Evolutionary conservation across 2,797 vertebrate species (phyloP).

Genomic region (Martes flavigula): DNA sequence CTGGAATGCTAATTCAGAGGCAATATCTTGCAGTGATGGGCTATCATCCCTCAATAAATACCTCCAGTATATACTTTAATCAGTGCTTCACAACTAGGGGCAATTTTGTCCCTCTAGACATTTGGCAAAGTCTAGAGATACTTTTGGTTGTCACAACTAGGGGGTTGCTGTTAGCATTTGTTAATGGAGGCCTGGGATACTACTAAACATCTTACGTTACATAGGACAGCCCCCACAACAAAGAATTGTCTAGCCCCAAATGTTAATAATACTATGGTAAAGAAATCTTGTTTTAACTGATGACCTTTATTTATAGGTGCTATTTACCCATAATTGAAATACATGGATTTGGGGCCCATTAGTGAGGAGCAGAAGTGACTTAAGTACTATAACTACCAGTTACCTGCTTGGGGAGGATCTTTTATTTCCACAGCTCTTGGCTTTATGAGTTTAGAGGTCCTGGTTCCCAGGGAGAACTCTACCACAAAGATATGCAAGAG

Average conservation of each 20-base stretch:
- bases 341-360: background rate
- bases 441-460: background rate
- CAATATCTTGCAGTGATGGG: background rate
- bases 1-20: background rate
- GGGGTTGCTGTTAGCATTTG: background rate
- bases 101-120: background rate
- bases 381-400: background rate
- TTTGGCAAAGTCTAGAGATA: background rate
- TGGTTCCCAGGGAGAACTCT: background rate
- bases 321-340: background rate
- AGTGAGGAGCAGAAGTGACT: background rate
- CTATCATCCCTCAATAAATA: background rate
- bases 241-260: background rate
- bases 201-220: background rate
- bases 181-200: background rate
- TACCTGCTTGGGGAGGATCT: background rate
- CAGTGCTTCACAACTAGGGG: background rate
- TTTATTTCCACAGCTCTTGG: background rate
- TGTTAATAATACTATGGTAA: background rate
- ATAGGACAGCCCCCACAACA: background rate
- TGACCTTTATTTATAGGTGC: background rate
- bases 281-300: background rate
- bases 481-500: background rate
- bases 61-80: background rate
- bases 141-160: background rate